phyloP scores from a whole-genome alignment of 2,797 vertebrate species.

The Leuciscus waleckii region DNA sequence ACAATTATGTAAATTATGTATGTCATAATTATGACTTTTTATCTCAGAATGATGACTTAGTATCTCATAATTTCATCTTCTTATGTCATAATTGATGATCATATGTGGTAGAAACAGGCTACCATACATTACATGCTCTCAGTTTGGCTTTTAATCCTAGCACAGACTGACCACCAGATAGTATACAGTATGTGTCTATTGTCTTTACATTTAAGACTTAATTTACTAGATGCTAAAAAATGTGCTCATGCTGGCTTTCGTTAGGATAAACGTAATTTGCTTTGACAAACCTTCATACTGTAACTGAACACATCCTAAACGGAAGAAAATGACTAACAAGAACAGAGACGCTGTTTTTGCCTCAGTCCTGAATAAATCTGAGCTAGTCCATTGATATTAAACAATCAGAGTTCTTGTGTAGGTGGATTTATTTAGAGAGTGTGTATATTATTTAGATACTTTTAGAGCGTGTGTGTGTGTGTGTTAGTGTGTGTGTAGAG shows the following conservation, averaged over 20 bases:
- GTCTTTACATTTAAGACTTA: neutral
- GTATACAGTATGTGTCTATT: too few relatives aligned
- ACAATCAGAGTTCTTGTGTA: conserved; percentile 31
- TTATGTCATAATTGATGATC: neutral
- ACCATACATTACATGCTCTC: neutral
- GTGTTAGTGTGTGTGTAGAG: conserved; percentile 47
- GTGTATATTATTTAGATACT: conserved; percentile 33
- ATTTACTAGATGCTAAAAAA: neutral
- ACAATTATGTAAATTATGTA: neutral
- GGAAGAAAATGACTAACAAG: neutral
- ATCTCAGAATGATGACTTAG: too few relatives aligned
- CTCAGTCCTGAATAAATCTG: conserved; percentile 22
- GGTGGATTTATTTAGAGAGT: conserved; percentile 15
- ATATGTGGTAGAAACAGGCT: neutral
- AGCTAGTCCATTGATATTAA: conserved; percentile 32
- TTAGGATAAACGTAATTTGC: neutral
- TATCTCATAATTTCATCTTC: neutral
- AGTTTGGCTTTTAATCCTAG: neutral
- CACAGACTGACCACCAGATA: neutral
- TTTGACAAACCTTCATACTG: neutral
- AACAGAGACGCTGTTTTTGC: neutral
- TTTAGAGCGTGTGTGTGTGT: conserved; percentile 20
- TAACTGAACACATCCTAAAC: conserved; percentile 8
- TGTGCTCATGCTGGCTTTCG: neutral
- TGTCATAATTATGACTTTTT: neutral